phyloP scores from a whole-genome alignment of 2,797 vertebrate genomes.

The Thamnophis elegans region DNA sequence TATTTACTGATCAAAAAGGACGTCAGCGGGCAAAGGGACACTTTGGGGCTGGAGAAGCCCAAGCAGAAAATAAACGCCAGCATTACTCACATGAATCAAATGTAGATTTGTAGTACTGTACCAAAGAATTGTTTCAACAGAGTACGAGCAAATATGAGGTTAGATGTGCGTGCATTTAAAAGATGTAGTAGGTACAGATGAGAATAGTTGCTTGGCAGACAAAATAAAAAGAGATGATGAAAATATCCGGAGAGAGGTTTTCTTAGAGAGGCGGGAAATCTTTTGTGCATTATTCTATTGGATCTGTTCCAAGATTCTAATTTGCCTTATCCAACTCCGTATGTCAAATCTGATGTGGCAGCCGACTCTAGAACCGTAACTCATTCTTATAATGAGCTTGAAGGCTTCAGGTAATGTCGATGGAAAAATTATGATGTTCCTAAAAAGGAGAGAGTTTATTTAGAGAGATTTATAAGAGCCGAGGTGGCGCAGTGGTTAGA shows the following conservation, averaged over 20 bases:
- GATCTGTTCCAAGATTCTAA: not conserved
- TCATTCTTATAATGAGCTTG: not conserved
- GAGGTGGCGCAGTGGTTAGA: too few species aligned
- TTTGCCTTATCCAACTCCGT: not conserved
- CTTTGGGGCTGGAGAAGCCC: not conserved
- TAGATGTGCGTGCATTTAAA: not conserved
- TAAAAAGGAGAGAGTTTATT: not conserved
- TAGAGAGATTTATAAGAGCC: too few species aligned
- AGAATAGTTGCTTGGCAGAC: not conserved
- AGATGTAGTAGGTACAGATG: not conserved
- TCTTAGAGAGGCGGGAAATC: not conserved
- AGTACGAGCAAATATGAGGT: not conserved
- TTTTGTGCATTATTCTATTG: not conserved
- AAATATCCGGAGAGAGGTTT: not conserved
- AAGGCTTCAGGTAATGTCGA: not conserved
- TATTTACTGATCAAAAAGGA: not conserved
- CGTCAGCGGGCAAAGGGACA: not conserved
- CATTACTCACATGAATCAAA: not conserved
- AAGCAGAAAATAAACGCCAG: not conserved
- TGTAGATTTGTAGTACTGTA: slow-evolving; percentile 8
- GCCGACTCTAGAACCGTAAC: not conserved
- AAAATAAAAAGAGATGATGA: not conserved
- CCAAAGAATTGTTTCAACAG: not conserved
- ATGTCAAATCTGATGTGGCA: not conserved
- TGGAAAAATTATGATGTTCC: not conserved